Base-by-base conservation (phyloP, 2,888 invertebrate genomes). In the Hypomecis punctinalis region DNA sequence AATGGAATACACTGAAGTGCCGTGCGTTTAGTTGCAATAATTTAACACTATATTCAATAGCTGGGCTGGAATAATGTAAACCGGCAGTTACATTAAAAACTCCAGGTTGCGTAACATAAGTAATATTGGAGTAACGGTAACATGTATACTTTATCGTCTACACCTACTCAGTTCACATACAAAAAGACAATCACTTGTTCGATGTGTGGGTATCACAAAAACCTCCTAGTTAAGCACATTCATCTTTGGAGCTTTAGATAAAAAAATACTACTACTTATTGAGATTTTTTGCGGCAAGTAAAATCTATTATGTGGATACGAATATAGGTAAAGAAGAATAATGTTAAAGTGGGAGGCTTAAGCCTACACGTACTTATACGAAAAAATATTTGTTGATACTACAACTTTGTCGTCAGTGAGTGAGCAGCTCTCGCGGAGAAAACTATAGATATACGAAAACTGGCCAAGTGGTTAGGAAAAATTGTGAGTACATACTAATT, bases 121-220 rank as follows among this genome's bases (percentile, higher is more conserved):
- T 23, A 23, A 3, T 23, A 23, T 23, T 23, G 23, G 23, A 23
- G 23, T 23, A 23, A 23, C 23, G 23, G 23, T 23, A 23, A 23
- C 23, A 23, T 23, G 23, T 3, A 23, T 2, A 23, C 23, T 23
- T 23, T 23, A 23, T 23, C 23, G 3, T 23, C 23, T 23, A 23
- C 23, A 23, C 23, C 23, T 23, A 23, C 23, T 23, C 23, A 48
- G 4, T 39, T 58, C 13, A 9, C 6, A 51, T 13, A 23, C 45
- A 35, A 51, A 51, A 47, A 23, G 45, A 43, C 43, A 59, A 51
- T 37, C 10, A 5, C 45, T 35, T 11, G 43, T 59, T 49, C 47
- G 46, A 47, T 52, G 52, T 51, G 62, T 63, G 62, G 62, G 62
- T 57, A 42, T 52, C 33, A 63, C 56, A 57, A 63, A 51, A 57